These are phyloP conservation scores for Calyptommatus sinebrachiatus DNA, from an alignment of 2,113 vertebrate genomes.

Conservation along the genomic window DNA sequence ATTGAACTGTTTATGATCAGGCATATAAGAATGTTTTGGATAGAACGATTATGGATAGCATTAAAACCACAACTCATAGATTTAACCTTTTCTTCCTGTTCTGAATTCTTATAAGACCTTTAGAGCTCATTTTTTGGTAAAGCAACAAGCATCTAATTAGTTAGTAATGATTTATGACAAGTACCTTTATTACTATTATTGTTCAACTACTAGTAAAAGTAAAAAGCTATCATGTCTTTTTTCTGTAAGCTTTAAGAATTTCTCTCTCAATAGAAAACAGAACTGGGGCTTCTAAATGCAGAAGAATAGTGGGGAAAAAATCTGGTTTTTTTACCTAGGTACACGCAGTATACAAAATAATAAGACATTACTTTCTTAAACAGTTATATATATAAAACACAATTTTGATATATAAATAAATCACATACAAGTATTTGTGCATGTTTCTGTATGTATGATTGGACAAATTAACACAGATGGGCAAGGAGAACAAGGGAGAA, in stretches of 20 bases:
- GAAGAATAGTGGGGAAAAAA: too few relatives aligned
- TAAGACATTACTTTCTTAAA: neutral
- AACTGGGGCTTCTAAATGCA: too few relatives aligned
- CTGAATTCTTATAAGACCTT: neutral
- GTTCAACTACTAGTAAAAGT: too few relatives aligned
- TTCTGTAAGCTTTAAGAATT: neutral
- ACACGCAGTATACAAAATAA: neutral
- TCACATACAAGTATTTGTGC: too few relatives aligned
- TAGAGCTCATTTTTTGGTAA: neutral
- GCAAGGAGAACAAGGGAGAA: neutral
- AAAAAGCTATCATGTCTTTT: too few relatives aligned
- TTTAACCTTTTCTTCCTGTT: neutral
- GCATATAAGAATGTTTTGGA: too few relatives aligned
- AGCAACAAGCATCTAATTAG: neutral
- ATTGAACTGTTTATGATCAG: too few relatives aligned
- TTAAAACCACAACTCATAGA: neutral
- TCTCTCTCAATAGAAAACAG: neutral
- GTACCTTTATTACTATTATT: too few relatives aligned
- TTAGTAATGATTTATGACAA: too few relatives aligned
- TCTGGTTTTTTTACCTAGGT: neutral
- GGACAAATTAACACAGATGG: neutral
- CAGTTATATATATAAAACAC: too few relatives aligned
- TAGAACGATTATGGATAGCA: too few relatives aligned
- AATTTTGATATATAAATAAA: too few relatives aligned
- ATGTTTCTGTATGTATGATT: neutral